These are phyloP conservation scores for Drosophila tropicalis DNA, from an alignment of 1,140 invertebrate genomes.

Conservation along the genomic window DNA sequence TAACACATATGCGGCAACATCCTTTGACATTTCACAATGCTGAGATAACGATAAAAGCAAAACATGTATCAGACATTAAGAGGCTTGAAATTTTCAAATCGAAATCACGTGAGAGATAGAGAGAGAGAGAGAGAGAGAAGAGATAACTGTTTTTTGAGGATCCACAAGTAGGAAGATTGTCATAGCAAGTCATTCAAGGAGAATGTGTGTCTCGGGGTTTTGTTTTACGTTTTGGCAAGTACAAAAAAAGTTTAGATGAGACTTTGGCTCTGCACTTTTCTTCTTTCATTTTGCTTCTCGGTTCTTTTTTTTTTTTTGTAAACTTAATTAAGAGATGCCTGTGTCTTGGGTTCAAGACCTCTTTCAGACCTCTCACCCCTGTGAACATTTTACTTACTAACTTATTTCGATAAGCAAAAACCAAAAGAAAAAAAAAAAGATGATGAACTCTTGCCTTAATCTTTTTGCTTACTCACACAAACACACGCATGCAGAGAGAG, in stretches of 20 bases:
- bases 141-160: too few relatives aligned
- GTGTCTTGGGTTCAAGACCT: background rate
- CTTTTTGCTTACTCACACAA: constrained; percentile 2
- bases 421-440: background rate
- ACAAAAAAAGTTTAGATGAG: background rate
- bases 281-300: background rate
- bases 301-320: background rate
- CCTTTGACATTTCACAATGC: background rate
- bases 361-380: background rate
- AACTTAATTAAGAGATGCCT: constrained; percentile 7
- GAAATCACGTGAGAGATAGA: too few relatives aligned
- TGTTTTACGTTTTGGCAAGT: too few relatives aligned
- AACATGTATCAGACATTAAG: too few relatives aligned
- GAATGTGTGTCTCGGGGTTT: too few relatives aligned
- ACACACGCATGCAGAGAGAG: background rate
- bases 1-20: constrained; percentile 22
- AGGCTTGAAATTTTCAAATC: background rate
- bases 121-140: too few relatives aligned
- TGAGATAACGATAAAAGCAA: background rate
- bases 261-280: background rate
- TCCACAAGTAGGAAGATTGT: too few relatives aligned
- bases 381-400: constrained; percentile 5
- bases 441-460: constrained; percentile 13
- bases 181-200: too few relatives aligned
- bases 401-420: constrained; percentile 45